Conservation (phyloP, 35 echinoderm and acorn worm genomes). For the Diadema setosum region DNA sequence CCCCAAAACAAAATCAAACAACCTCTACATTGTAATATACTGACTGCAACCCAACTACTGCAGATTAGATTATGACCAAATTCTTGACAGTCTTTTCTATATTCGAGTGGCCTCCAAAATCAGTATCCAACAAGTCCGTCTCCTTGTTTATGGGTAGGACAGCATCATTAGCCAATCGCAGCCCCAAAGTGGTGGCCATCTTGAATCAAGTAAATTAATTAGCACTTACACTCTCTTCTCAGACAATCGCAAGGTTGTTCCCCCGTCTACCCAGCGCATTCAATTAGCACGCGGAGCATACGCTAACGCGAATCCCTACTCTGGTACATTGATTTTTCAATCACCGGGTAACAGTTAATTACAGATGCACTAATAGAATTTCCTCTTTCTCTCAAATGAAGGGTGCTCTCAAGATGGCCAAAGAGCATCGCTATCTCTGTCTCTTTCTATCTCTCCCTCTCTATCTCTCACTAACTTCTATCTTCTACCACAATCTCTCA, state of each 20-base stretch:
- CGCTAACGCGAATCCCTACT: background rate
- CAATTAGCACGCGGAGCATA: background rate
- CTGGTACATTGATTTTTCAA: background rate
- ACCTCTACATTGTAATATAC: no score
- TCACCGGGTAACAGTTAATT: constrained; percentile 14
- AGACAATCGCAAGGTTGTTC: background rate
- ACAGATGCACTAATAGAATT: constrained; percentile 15
- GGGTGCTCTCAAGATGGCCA: background rate
- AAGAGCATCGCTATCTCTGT: background rate
- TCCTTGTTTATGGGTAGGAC: no score
- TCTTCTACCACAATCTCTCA: background rate
- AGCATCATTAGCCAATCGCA: no score
- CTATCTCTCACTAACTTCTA: background rate
- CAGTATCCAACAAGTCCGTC: no score
- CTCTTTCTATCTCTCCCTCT: background rate
- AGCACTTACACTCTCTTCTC: constrained; percentile 6
- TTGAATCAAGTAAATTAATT: background rate
- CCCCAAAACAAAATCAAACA: no score
- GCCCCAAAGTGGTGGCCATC: background rate
- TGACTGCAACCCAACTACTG: no score
- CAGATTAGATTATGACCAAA: no score
- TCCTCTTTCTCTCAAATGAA: constrained; percentile 11
- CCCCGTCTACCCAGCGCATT: background rate
- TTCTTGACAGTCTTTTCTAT: no score
- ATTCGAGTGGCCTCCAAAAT: no score